phyloP scores from a whole-genome alignment of 1,140 invertebrate genomes.

The fruit fly (Drosophila melanogaster) region DNA sequence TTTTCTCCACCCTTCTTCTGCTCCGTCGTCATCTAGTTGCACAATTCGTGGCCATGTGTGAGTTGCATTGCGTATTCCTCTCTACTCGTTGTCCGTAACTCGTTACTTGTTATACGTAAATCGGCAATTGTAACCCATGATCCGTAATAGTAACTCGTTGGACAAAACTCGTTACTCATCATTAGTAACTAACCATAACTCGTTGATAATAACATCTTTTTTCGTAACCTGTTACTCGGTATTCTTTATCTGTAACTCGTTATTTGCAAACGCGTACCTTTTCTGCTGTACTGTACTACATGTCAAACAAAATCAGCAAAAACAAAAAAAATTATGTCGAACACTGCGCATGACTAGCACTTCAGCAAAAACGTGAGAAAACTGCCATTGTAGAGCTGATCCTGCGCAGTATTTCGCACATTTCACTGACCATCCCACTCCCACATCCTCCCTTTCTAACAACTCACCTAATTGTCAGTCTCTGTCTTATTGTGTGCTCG shows the following conservation, averaged over 20 bases:
- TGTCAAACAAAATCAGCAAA: slow-evolving; percentile 3
- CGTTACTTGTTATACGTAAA: slow-evolving; percentile 15
- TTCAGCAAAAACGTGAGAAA: neutral
- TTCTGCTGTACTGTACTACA: slow-evolving; percentile 11
- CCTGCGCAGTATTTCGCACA: slow-evolving; percentile 31
- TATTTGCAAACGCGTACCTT: neutral
- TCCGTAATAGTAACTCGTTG: slow-evolving; percentile 20
- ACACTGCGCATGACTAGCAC: slow-evolving; percentile 18
- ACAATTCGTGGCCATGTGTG: slow-evolving; percentile 80
- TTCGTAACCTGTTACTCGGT: neutral
- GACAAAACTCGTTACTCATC: slow-evolving; percentile 9
- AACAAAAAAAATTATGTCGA: neutral
- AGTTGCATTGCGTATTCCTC: slow-evolving; percentile 59
- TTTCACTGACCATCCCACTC: slow-evolving; percentile 11
- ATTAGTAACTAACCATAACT: neutral
- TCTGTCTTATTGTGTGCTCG: slow-evolving; percentile 51
- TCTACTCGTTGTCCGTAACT: slow-evolving; percentile 31
- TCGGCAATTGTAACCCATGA: slow-evolving; percentile 19
- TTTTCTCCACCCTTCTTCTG: slow-evolving; percentile 29
- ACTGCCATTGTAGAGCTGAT: neutral
- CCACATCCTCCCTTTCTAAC: neutral
- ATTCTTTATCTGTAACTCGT: neutral
- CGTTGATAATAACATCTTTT: slow-evolving; percentile 2
- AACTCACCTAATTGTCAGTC: slow-evolving; percentile 17
- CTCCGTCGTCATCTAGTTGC: slow-evolving; percentile 67